These are phyloP conservation scores for Paratilapia polleni DNA, from an alignment of 2,113 vertebrate species.

Conservation along the genomic window DNA sequence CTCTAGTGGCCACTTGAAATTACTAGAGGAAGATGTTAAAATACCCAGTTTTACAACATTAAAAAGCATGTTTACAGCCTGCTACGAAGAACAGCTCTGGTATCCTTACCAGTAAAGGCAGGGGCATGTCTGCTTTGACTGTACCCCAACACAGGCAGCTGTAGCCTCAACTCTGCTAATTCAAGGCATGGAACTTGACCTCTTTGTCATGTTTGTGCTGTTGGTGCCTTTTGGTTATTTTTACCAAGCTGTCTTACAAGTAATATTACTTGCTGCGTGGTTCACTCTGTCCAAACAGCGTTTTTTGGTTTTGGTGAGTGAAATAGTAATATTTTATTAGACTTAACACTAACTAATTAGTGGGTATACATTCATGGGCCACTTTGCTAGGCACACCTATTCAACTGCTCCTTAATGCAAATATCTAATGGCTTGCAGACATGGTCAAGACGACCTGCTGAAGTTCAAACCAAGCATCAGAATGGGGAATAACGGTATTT, in stretches of 20 bases:
- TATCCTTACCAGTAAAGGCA: neutral
- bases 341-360: neutral
- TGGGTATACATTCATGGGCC: neutral
- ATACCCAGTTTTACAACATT: neutral
- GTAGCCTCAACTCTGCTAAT: neutral
- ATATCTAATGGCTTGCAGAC: neutral
- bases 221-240: neutral
- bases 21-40: too few relatives aligned
- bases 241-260: neutral
- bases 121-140: neutral
- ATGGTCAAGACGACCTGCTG: too few relatives aligned
- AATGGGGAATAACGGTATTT: too few relatives aligned
- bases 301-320: neutral
- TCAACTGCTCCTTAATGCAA: neutral
- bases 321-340: neutral
- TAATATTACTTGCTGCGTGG: neutral
- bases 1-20: too few relatives aligned
- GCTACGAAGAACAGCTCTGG: too few relatives aligned
- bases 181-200: neutral
- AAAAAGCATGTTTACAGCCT: neutral
- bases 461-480: neutral
- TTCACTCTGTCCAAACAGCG: neutral
- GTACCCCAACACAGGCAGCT: neutral
- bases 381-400: neutral
- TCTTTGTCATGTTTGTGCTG: neutral